Evolutionary conservation across 2,888 invertebrate genomes (phyloP).

Genomic region (Rhagonycha fulva): DNA sequence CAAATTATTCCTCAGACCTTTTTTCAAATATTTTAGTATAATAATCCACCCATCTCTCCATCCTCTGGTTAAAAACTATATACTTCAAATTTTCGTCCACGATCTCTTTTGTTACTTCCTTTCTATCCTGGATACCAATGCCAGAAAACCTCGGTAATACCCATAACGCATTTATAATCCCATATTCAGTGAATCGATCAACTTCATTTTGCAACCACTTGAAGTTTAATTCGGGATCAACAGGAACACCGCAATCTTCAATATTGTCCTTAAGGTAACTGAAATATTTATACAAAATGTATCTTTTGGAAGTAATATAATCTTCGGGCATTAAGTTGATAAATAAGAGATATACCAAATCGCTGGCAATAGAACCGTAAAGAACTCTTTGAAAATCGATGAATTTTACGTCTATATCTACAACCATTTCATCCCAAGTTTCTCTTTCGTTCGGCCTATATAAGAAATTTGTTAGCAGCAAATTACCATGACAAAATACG

Average conservation of each 20-base stretch:
- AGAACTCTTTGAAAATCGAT: slow-evolving; percentile 37
- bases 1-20: too few species aligned
- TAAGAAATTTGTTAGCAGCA: not conserved
- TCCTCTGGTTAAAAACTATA: not conserved
- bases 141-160: slow-evolving; percentile 31
- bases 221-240: slow-evolving; percentile 18
- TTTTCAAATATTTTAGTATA: not conserved
- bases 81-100: not conserved
- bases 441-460: not conserved
- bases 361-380: slow-evolving; percentile 35
- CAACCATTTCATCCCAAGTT: slow-evolving; percentile 13
- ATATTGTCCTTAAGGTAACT: slow-evolving; percentile 14
- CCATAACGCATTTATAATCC: slow-evolving; percentile 29
- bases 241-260: slow-evolving; percentile 11
- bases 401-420: slow-evolving; percentile 23
- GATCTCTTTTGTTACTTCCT: slow-evolving; percentile 6
- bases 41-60: not conserved
- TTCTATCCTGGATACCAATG: slow-evolving; percentile 7
- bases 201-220: slow-evolving; percentile 36
- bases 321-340: slow-evolving; percentile 33
- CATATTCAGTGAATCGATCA: slow-evolving; percentile 29
- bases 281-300: slow-evolving; percentile 30
- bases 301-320: slow-evolving; percentile 16
- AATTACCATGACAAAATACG: not conserved
- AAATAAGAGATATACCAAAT: slow-evolving; percentile 36